Evolutionary conservation across 1,140 invertebrate genomes (phyloP).

Genomic region (Pachyrhynchus sulphureomaculatus): DNA sequence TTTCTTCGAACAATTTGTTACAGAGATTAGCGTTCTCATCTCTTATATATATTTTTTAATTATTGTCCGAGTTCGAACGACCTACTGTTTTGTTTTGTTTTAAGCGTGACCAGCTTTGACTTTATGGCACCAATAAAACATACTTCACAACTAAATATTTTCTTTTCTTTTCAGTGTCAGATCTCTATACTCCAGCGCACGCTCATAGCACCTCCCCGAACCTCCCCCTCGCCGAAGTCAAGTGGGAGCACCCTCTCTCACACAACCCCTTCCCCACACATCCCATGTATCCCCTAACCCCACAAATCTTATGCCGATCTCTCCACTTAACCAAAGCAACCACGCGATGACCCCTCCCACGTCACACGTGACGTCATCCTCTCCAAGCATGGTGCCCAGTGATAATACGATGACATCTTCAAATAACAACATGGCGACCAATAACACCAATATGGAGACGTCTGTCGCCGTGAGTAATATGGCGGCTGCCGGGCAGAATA

Average conservation of each 20-base stretch:
- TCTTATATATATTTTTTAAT: no score
- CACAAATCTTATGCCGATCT: constrained; percentile 42
- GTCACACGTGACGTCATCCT: constrained; percentile 40
- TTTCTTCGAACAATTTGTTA: no score
- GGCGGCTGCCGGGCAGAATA: constrained; percentile 3
- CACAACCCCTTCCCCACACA: constrained; percentile 48
- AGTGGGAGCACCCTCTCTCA: constrained; percentile 41
- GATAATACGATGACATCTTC: background rate
- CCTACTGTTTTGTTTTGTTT: no score
- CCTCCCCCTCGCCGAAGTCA: constrained; percentile 38
- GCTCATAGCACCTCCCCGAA: constrained; percentile 47
- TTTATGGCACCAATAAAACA: no score
- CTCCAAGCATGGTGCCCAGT: constrained; percentile 44
- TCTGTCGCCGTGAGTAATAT: constrained; percentile 3
- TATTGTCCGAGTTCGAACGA: no score
- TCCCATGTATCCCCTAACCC: constrained; percentile 39
- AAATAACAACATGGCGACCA: constrained; percentile 2
- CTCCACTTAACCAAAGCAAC: constrained; percentile 40
- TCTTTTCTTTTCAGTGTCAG: constrained; percentile 42
- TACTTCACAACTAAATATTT: constrained; percentile 2
- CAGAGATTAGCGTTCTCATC: no score
- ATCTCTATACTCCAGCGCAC: constrained; percentile 41
- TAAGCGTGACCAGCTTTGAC: no score
- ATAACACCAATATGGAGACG: constrained; percentile 10
- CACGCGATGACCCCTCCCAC: constrained; percentile 46